Conservation (phyloP, 2,888 invertebrate genomes). For the Maniola hyperantus region DNA sequence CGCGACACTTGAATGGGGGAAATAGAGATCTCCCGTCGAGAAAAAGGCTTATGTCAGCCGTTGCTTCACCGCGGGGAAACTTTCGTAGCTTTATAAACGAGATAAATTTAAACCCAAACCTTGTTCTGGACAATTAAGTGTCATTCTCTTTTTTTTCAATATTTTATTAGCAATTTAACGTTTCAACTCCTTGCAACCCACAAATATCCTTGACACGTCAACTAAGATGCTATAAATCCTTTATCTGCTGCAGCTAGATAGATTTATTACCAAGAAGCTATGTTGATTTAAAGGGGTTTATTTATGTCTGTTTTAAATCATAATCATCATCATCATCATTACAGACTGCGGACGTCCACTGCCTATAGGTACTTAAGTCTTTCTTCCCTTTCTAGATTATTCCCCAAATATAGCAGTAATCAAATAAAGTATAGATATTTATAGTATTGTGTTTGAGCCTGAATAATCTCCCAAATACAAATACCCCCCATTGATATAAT, state of each 20-base stretch:
- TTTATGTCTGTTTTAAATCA: background rate
- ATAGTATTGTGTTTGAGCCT: background rate
- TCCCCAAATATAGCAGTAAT: too few species aligned
- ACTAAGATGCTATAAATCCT: background rate
- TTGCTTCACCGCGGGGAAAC: conserved; percentile 13
- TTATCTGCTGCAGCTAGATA: background rate
- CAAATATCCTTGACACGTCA: background rate
- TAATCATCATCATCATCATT: too few species aligned
- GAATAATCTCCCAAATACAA: background rate
- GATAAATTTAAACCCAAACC: conserved; percentile 12
- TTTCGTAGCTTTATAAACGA: conserved; percentile 15
- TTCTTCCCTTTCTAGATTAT: too few species aligned
- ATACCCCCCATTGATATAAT: background rate
- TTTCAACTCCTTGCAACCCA: background rate
- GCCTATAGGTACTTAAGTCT: too few species aligned
- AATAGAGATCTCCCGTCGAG: conserved; percentile 17
- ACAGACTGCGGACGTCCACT: too few species aligned
- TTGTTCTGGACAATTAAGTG: background rate
- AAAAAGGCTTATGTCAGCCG: conserved; percentile 22
- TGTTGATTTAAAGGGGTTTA: background rate
- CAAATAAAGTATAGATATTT: too few species aligned
- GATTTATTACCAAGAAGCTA: too few species aligned
- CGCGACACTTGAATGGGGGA: conserved; percentile 27
- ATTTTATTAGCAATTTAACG: background rate
- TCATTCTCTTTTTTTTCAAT: background rate